phyloP scores from a whole-genome alignment of 2,888 invertebrate species.

The Trypoxylon attenuatum region DNA sequence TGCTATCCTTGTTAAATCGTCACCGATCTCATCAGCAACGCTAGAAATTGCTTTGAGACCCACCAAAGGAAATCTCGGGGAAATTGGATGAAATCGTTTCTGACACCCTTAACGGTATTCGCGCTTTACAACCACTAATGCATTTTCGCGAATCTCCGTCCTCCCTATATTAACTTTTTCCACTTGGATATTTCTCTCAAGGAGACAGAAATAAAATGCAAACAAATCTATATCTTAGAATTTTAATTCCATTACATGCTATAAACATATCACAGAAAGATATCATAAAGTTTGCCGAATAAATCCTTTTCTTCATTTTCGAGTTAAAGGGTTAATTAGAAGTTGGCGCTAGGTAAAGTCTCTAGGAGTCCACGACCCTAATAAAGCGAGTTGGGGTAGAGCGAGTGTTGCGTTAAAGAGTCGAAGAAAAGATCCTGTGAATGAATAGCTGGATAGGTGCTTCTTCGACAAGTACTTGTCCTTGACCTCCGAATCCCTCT shows the following conservation, averaged over 20 bases:
- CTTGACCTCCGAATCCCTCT: slow-evolving; percentile 61
- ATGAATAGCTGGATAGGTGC: slow-evolving; percentile 26
- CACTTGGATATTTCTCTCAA: too few relatives aligned
- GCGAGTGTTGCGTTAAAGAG: slow-evolving; percentile 19
- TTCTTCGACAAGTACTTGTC: slow-evolving; percentile 24
- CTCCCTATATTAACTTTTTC: neutral
- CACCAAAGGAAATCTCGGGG: slow-evolving; percentile 21
- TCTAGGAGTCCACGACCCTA: too few relatives aligned
- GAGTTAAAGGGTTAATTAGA: too few relatives aligned
- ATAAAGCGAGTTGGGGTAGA: slow-evolving; percentile 2
- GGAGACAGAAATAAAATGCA: too few relatives aligned
- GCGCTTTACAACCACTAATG: neutral
- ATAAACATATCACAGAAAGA: too few relatives aligned
- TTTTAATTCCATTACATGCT: too few relatives aligned
- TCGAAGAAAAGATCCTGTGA: slow-evolving; percentile 20
- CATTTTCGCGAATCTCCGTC: neutral
- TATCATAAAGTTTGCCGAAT: too few relatives aligned
- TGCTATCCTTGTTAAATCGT: slow-evolving; percentile 8
- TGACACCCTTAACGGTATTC: neutral
- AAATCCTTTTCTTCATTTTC: too few relatives aligned
- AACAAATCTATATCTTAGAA: too few relatives aligned
- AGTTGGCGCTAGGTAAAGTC: too few relatives aligned
- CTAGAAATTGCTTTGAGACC: slow-evolving; percentile 27
- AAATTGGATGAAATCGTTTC: slow-evolving; percentile 27
- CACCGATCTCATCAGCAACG: neutral